Evolutionary conservation across 1,140 invertebrate species (phyloP).

Genomic region (Trialeurodes vaporariorum): DNA sequence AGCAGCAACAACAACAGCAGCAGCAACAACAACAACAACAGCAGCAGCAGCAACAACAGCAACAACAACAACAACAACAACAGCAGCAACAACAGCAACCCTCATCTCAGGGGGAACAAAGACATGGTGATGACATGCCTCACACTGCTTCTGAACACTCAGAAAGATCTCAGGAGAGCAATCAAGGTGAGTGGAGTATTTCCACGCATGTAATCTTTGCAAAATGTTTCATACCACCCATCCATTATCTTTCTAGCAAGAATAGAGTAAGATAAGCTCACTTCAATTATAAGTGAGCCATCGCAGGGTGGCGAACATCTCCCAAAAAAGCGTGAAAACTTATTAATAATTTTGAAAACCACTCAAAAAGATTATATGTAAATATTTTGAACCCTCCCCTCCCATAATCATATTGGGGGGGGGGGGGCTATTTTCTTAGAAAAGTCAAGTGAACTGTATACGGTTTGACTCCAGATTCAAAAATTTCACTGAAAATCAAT

Average conservation of each 20-base stretch:
- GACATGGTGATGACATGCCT: background rate
- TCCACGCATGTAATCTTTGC: no score
- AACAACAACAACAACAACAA: background rate
- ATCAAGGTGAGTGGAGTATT: background rate
- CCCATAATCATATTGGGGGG: no score
- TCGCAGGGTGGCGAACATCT: no score
- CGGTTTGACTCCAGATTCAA: no score
- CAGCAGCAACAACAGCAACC: background rate
- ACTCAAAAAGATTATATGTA: no score
- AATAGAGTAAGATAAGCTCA: no score
- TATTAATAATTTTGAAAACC: background rate
- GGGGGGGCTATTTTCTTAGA: no score
- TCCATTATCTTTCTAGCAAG: background rate
- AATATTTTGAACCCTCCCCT: no score
- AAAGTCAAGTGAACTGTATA: no score
- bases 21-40: background rate
- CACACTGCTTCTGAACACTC: background rate
- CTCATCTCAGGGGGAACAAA: background rate
- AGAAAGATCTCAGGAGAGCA: background rate
- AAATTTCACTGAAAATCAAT: no score
- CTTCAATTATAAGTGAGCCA: no score
- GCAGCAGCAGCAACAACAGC: background rate
- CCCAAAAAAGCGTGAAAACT: background rate
- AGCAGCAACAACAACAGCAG: background rate
- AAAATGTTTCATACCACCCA: background rate